These are phyloP conservation scores for Pollicipes pollicipes DNA, from an alignment of 1,140 invertebrate species.

Conservation along the genomic window DNA sequence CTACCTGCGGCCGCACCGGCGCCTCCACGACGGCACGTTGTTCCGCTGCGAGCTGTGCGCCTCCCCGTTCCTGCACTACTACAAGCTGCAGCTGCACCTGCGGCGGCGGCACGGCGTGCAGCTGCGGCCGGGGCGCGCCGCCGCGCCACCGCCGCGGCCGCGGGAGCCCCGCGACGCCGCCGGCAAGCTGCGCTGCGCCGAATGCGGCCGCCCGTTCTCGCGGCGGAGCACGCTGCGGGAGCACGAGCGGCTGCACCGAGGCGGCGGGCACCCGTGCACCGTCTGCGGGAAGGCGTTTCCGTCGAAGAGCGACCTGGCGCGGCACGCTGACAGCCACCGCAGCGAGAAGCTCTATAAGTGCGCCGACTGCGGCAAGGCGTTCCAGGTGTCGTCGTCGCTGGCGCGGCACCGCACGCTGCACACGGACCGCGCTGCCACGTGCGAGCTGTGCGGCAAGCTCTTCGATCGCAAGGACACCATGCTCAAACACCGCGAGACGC, in stretches of 20 bases:
- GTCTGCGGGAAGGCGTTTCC: background rate
- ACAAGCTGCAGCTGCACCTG: background rate
- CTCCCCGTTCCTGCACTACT: too few species aligned
- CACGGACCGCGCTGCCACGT: background rate
- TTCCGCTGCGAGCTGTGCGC: too few species aligned
- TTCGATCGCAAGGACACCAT: background rate
- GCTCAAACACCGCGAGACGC: background rate
- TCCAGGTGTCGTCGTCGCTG: background rate
- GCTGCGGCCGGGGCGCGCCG: background rate
- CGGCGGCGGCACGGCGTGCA: background rate
- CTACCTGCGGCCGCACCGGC: background rate
- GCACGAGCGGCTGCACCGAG: background rate
- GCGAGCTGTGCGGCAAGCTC: background rate
- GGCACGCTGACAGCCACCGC: background rate
- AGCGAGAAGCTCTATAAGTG: background rate
- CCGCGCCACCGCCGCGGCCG: background rate
- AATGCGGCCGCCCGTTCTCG: background rate
- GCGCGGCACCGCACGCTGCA: background rate
- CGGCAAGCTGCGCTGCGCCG: background rate
- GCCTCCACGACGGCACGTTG: too few species aligned
- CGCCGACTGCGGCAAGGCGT: background rate
- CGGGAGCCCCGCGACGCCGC: background rate
- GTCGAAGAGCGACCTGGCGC: background rate
- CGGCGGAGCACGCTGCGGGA: background rate
- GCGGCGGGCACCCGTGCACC: background rate